Conservation (phyloP, 2,888 invertebrate genomes). For the Uloborus plumipes region DNA sequence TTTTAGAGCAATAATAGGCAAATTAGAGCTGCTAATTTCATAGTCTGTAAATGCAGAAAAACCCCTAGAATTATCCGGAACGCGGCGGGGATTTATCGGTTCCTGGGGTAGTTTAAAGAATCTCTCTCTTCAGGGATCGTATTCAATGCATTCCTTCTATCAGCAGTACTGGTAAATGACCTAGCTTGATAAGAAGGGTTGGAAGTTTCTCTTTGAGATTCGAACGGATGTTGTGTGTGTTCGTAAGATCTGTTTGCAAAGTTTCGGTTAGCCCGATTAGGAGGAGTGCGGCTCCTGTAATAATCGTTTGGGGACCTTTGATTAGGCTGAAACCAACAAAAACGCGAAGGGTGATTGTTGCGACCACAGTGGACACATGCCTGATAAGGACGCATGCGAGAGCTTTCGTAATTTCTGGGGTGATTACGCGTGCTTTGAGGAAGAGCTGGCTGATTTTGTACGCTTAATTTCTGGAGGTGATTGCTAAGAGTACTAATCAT, state of each 20-base stretch:
- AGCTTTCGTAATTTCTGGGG: no score
- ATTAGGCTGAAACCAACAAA: neutral
- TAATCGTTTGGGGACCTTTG: neutral
- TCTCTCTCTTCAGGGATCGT: neutral
- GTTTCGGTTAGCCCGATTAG: neutral
- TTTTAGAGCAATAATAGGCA: neutral
- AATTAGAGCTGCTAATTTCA: neutral
- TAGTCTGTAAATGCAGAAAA: no score
- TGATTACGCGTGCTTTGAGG: no score
- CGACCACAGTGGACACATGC: constrained; percentile 1
- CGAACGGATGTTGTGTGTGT: neutral
- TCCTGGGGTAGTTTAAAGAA: no score
- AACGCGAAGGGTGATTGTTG: neutral
- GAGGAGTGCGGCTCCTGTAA: no score
- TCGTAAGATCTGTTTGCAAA: neutral
- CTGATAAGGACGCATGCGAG: neutral
- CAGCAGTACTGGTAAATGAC: neutral
- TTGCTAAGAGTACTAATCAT: neutral
- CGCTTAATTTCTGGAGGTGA: neutral
- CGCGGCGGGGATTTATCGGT: no score
- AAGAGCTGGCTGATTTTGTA: no score
- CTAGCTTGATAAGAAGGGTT: neutral
- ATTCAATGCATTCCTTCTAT: neutral
- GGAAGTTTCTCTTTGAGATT: neutral
- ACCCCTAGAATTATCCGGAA: neutral